Conservation (phyloP, 37 sponge, comb jelly and placozoan species). For the Axinella damicornis region DNA sequence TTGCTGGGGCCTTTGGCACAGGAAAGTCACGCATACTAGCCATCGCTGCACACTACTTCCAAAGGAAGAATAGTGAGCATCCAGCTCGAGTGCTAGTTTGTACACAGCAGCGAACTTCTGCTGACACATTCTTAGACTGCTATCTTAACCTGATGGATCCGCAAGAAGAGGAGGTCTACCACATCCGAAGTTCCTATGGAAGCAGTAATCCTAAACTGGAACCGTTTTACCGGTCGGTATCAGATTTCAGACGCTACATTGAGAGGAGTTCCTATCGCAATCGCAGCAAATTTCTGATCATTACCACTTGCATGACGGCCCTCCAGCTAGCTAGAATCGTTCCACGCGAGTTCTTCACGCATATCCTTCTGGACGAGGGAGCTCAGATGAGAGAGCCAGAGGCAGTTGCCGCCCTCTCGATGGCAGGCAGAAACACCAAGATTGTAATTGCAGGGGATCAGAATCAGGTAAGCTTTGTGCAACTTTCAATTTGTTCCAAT, state of each 20-base stretch:
- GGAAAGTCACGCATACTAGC: constrained; percentile 65
- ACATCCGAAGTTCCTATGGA: neutral
- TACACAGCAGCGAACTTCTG: constrained; percentile 62
- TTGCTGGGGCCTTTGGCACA: constrained; percentile 68
- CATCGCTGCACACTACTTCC: constrained; percentile 29
- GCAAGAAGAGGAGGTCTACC: neutral
- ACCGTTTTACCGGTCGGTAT: neutral
- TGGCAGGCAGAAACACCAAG: constrained; percentile 53
- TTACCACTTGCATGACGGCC: constrained; percentile 43
- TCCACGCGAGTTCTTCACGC: constrained; percentile 48
- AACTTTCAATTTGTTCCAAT: neutral
- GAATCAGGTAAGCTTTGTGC: constrained; percentile 41
- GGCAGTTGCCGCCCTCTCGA: constrained; percentile 39
- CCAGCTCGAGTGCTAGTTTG: constrained; percentile 37
- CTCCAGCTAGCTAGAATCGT: neutral
- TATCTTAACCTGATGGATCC: constrained; percentile 24
- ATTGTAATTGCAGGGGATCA: constrained; percentile 70
- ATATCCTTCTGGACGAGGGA: constrained; percentile 72
- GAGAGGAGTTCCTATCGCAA: constrained; percentile 6
- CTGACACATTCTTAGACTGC: constrained; percentile 31
- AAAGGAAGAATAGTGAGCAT: neutral
- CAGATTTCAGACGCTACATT: neutral
- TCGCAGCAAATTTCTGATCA: constrained; percentile 5
- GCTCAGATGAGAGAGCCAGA: constrained; percentile 71
- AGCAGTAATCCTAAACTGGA: neutral